Conservation (phyloP, 2,113 vertebrate species). For the Anolis carolinensis region DNA sequence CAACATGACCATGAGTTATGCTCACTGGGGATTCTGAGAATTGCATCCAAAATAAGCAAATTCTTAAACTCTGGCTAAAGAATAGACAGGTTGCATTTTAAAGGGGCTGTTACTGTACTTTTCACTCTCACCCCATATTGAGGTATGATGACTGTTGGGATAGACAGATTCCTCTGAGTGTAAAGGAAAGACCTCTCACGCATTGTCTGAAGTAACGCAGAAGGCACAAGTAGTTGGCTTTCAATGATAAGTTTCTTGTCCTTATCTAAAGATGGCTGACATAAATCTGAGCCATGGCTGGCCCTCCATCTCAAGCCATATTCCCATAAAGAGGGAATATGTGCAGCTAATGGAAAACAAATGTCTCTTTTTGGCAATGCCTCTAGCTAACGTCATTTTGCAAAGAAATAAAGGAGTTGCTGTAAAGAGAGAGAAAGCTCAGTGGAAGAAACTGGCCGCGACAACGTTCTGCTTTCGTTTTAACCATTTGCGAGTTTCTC, state of each 20-base stretch:
- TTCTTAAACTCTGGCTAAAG: background rate
- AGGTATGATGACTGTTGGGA: background rate
- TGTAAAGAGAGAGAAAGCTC: conserved; percentile 57
- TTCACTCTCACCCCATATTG: conserved; percentile 20
- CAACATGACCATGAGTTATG: no score
- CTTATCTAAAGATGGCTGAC: conserved; percentile 54
- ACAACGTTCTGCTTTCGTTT: conserved; percentile 52
- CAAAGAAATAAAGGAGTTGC: conserved; percentile 54
- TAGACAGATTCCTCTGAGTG: background rate
- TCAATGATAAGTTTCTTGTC: conserved; percentile 45
- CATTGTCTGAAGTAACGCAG: conserved; percentile 28
- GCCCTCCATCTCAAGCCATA: conserved; percentile 32
- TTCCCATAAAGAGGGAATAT: conserved; percentile 58
- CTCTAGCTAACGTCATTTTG: conserved; percentile 59
- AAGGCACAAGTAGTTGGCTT: conserved; percentile 36
- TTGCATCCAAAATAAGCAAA: background rate
- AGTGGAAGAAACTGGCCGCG: conserved; percentile 46
- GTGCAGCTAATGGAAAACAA: conserved; percentile 74
- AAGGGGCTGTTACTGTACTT: conserved; percentile 12
- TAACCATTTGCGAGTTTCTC: conserved; percentile 59
- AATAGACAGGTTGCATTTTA: background rate
- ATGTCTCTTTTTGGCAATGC: conserved; percentile 74
- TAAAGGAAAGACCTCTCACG: conserved; percentile 41
- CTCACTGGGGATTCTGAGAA: background rate
- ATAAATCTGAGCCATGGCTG: conserved; percentile 57